Evolutionary conservation across 2,113 vertebrate species (phyloP), one percentile per base, ranked within the genome.

Genomic region (Speoplatyrhinus poulsoni): DNA sequence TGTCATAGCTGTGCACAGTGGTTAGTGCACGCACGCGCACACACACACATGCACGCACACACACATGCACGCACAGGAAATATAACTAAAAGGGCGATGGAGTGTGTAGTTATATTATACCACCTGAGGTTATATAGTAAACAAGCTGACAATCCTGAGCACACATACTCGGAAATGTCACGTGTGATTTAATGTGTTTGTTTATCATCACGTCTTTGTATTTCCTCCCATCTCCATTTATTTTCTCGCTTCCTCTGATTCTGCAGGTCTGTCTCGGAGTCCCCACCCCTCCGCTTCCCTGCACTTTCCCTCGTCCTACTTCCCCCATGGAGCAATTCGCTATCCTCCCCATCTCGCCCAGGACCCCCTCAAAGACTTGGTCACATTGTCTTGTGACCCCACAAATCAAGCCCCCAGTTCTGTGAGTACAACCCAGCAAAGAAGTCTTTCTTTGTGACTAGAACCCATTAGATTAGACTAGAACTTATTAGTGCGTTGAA

Each of bases 1-100:
- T 0, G 97, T 99, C 91, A 99, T 99, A 8, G 96, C 97, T 1
- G 96, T 98, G 83, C 97, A 99, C 93, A 97, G 97, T 53, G 97
- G 97, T 99, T 82, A 92, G 97, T 79, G 46, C 11, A 46, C 55
- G 19, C 59, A 61, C 50, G 68, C 47, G 49, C 53, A 50, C 32
- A 16, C 46, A 36, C 62, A 72, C 10, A n/a, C n/a, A n/a, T n/a
- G n/a, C n/a, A 49, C 52, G 36, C 61, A 67, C 49, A 71, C 36
- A 60, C 33, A 63, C 59, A 49, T 52, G 19, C 47, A 70, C 66
- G 62, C 62, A 56, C 49, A 52, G 7, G 0, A 12, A 12, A 33
- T 12, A 59, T 32, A 33, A 7, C 13, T 41, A 41, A 15, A 41
- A n/a, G 33, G n/a, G 3, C 7, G 13, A 3, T 12, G 49, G 49